Evolutionary conservation across 2,797 vertebrate genomes (phyloP), one percentile per base, ranked within the genome.

Genomic region (Pangasius mekongensis): DNA sequence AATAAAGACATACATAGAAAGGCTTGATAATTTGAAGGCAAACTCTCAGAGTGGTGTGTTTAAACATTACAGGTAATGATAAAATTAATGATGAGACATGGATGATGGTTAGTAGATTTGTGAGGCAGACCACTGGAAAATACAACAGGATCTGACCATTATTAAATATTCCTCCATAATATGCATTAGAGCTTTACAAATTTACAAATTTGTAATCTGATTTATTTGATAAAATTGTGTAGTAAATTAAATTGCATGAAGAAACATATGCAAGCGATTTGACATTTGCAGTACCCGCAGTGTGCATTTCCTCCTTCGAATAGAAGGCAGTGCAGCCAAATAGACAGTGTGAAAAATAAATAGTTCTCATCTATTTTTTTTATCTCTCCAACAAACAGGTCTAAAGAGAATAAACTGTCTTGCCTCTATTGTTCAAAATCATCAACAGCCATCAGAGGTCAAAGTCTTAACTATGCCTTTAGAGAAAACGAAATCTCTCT

Each of bases 371-470:
- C 16, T 30, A 16, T 52, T 47, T 43, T 27, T 62, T 62, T 27
- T 36, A 62, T 83, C 13, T 56, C 58, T 76, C 73, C 13, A 49
- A 62, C 14, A 43, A 47, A 27, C 24, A 62, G 58, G 39, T 64
- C 86, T 87, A 30, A 71, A 58, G 78, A 58, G 66, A 82, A 73
- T 82, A 71, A 73, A 82, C 36, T n/a, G 78, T 43, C 52, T 58
- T 4, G 4, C 5, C 22, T 58, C 16, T 87, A 83, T 82, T 62
- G 52, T 83, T 83, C 5, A 73, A 60, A 83, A 87, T 74, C 64
- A 87, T 86, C 39, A 87, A 7, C 78, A 83, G 52, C 67, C 56
- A 83, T 87, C 67, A 49, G n/a, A 87, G 80, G 86, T 87, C 86
- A 87, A 64, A 66, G 30, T 78, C 76, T 47, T 86, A 67, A 86